Conservation (phyloP, 2,888 invertebrate species). For the Napeogenes inachia region DNA sequence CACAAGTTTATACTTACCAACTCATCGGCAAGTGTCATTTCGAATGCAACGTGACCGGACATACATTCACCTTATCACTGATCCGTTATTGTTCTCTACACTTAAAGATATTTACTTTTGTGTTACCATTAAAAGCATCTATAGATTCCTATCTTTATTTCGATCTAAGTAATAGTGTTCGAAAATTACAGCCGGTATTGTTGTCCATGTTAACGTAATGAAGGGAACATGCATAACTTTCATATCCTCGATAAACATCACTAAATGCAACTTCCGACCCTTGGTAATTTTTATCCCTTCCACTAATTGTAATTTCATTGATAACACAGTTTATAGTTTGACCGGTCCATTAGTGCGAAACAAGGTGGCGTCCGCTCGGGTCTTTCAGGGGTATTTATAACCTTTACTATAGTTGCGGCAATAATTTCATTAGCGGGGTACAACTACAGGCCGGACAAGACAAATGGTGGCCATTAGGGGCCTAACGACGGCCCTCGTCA, state of each 20-base stretch:
- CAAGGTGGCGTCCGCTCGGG: constrained; percentile 71
- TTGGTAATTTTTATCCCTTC: constrained; percentile 65
- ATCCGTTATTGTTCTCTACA: constrained; percentile 14
- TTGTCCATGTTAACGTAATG: constrained; percentile 10
- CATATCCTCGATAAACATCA: constrained; percentile 47
- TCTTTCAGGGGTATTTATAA: constrained; percentile 74
- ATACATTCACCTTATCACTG: constrained; percentile 23
- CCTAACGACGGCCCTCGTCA: constrained; percentile 75
- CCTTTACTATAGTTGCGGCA: constrained; percentile 76
- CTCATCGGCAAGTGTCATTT: constrained; percentile 60
- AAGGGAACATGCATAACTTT: constrained; percentile 41
- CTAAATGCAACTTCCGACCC: constrained; percentile 66
- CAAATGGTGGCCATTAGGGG: constrained; percentile 77
- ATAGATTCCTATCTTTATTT: constrained; percentile 4
- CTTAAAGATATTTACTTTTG: not conserved
- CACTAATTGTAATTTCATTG: constrained; percentile 78
- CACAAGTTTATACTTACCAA: constrained; percentile 55
- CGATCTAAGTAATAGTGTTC: constrained; percentile 1
- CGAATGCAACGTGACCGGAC: constrained; percentile 29
- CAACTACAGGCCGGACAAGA: constrained; percentile 77
- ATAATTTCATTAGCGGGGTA: constrained; percentile 78
- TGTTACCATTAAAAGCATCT: not conserved
- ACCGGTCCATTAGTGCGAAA: constrained; percentile 76
- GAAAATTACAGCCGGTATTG: not conserved
- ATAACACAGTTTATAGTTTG: constrained; percentile 78